Evolutionary conservation across 1,140 invertebrate species (phyloP).

Genomic region (Atta colombica): DNA sequence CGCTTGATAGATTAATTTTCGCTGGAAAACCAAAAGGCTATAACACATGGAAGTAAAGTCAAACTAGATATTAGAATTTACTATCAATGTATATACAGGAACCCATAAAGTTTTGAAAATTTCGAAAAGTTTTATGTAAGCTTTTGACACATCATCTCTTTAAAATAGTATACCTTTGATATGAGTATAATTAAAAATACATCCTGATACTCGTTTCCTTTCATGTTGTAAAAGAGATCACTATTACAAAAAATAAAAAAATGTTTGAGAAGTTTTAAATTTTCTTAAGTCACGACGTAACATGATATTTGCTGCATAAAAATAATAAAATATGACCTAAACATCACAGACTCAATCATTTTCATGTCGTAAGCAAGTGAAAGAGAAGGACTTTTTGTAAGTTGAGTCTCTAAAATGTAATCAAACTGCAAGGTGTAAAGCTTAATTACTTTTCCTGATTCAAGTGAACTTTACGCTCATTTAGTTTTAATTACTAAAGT

Average conservation of each 20-base stretch:
- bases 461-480: background rate
- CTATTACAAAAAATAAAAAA: background rate
- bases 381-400: background rate
- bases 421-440: constrained; percentile 22
- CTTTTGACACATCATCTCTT: background rate
- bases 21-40: background rate
- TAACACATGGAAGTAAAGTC: background rate
- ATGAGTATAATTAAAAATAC: background rate
- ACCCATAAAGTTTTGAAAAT: background rate
- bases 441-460: constrained; percentile 25
- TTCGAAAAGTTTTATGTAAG: background rate
- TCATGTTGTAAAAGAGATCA: background rate
- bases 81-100: no score
- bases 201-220: no score
- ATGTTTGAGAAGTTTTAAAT: constrained; percentile 24
- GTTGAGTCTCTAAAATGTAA: constrained; percentile 7
- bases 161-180: background rate
- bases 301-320: background rate
- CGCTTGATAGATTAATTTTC: constrained; percentile 38
- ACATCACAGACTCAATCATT: background rate
- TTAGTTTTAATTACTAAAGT: constrained; percentile 20
- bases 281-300: constrained; percentile 11
- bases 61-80: background rate
- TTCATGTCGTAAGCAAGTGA: background rate
- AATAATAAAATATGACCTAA: background rate